Evolutionary conservation across 2,113 vertebrate species (phyloP).

Genomic region (Odocoileus hemionus): DNA sequence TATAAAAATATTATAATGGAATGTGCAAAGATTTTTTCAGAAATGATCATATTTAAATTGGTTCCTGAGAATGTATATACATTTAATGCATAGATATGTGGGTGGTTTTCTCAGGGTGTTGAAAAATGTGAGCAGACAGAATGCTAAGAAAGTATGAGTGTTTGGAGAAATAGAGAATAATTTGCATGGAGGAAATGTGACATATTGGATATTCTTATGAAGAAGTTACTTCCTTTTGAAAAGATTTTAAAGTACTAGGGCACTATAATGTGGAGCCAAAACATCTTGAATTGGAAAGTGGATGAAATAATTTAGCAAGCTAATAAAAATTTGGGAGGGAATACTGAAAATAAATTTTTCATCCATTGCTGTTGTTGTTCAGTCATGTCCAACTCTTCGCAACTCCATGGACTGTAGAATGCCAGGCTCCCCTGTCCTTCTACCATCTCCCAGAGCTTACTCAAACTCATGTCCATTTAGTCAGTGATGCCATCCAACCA

Average conservation of each 20-base stretch:
- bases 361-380: not conserved
- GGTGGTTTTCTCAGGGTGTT: not conserved
- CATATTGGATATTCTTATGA: not conserved
- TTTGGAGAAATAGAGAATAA: not conserved
- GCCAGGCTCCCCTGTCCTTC: not conserved
- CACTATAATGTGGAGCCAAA: not conserved
- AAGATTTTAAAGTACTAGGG: not conserved
- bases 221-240: not conserved
- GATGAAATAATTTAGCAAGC: not conserved
- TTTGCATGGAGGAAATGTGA: not conserved
- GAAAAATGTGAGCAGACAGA: not conserved
- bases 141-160: not conserved
- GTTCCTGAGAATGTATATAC: not conserved
- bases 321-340: not conserved
- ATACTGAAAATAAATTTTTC: not conserved
- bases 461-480: not conserved
- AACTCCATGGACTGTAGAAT: not conserved
- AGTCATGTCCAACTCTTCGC: not conserved
- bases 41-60: not conserved
- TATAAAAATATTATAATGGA: not conserved
- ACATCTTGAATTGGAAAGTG: not conserved
- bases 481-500: not conserved
- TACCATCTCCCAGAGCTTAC: not conserved
- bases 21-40: not conserved
- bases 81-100: not conserved